Evolutionary conservation across 2,888 invertebrate species (phyloP), one percentile per base, ranked within the genome.

Genomic region (Rhagophthalmus giganteus): DNA sequence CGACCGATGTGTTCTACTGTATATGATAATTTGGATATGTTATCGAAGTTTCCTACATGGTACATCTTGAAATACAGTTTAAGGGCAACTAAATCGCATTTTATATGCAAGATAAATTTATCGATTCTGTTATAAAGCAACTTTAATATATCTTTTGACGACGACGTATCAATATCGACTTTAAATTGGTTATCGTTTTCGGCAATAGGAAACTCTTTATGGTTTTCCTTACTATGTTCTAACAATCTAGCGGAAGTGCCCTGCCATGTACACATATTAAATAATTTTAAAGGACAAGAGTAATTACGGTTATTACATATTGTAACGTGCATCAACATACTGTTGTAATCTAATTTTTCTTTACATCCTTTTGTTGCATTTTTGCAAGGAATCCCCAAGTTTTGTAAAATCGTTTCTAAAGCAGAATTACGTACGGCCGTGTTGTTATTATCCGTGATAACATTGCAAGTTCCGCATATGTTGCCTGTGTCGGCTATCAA

Each of bases 1-100:
- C 27, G 16, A 2, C 67, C 67, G 28, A 63, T 63, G 49, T 69
- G 67, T 47, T 70, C 70, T 1, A 71, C 65, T 9, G 61, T 61
- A 50, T 66, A 70, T 14, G 64, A 58, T 53, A 62, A 64, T 25
- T 59, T 58, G 6, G 55, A 41, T 5, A 51, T 37, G 11, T 54
- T 60, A 12, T 60, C 60, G 25, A 59, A 54, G 32, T 63, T 64
- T 47, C 62, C 68, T 4, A 68, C 53, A 49, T 65, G 64, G 44
- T 66, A 68, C 27, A 71, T 59, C 27, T 63, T 57, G 35, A 68
- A 70, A 37, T 59, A 59, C 7, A 70, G 51, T 41, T 63, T 63
- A 13, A 62, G 60, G 11, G 55, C 58, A 13, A 55, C 57, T 4
- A 40, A 13, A 55, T 66, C 61, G 15, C 56, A 60, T 34, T 62